Evolutionary conservation across 2,113 vertebrate species (phyloP).

Genomic region (Prinia subflava): DNA sequence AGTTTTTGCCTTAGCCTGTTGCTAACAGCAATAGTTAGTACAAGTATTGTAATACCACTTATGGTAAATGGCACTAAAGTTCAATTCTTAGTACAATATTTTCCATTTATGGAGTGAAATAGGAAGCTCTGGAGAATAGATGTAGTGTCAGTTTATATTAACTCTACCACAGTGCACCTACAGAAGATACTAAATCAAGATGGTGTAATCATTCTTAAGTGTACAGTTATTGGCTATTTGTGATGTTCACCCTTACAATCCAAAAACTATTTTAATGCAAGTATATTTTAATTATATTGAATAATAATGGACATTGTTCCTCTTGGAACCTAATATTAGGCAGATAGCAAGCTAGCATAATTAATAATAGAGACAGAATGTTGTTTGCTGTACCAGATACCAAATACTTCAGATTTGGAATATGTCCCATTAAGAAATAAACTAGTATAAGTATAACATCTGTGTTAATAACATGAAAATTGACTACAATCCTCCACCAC

Average conservation of each 20-base stretch:
- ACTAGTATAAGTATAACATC: not conserved
- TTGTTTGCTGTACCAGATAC: not conserved
- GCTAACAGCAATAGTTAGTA: not conserved
- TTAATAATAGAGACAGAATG: not conserved
- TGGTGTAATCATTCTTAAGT: not conserved
- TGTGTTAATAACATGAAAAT: not conserved
- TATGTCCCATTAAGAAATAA: not conserved
- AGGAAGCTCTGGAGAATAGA: not conserved
- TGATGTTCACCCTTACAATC: not conserved
- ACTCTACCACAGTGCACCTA: not conserved
- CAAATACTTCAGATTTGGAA: not conserved
- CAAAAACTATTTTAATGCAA: not conserved
- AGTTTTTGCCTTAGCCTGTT: not conserved
- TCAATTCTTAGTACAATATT: not conserved
- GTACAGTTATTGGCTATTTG: not conserved
- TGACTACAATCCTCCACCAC: not conserved
- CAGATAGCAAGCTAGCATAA: not conserved
- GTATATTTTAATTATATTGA: not conserved
- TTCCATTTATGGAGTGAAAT: not conserved
- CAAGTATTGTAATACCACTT: not conserved
- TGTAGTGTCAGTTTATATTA: not conserved
- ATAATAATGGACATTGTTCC: not conserved
- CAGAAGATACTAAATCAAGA: not conserved
- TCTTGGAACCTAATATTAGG: not conserved
- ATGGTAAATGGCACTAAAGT: not conserved